phyloP scores from a whole-genome alignment of 2,113 vertebrate genomes.

The Deroptyus accipitrinus region DNA sequence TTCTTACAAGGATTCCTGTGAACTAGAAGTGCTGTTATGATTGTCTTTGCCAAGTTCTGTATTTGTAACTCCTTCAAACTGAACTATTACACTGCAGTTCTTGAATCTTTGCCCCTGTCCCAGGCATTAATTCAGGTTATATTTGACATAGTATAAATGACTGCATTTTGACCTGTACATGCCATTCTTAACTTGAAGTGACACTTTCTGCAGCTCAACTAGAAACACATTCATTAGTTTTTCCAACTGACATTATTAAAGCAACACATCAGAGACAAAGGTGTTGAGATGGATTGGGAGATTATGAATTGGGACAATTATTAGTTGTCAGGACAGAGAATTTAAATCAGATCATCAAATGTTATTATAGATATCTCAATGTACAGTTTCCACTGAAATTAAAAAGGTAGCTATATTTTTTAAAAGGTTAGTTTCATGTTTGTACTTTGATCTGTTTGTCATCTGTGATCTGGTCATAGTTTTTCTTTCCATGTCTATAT shows the following conservation, averaged over 20 bases:
- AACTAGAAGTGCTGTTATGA: neutral
- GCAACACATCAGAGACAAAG: neutral
- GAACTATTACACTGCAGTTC: neutral
- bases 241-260: neutral
- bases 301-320: neutral
- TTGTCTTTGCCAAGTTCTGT: neutral
- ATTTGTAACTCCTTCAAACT: neutral
- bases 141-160: neutral
- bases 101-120: neutral
- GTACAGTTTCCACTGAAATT: neutral
- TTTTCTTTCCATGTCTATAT: neutral
- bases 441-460: neutral
- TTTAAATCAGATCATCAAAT: neutral
- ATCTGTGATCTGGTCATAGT: neutral
- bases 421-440: neutral
- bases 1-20: neutral
- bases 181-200: neutral
- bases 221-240: neutral
- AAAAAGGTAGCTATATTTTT: neutral
- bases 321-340: neutral
- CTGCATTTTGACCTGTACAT: neutral
- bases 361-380: neutral
- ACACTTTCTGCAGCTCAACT: neutral
- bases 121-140: neutral
- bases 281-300: neutral